Base-by-base conservation (phyloP, 2,888 invertebrate species). In the Machimus atricapillus region DNA sequence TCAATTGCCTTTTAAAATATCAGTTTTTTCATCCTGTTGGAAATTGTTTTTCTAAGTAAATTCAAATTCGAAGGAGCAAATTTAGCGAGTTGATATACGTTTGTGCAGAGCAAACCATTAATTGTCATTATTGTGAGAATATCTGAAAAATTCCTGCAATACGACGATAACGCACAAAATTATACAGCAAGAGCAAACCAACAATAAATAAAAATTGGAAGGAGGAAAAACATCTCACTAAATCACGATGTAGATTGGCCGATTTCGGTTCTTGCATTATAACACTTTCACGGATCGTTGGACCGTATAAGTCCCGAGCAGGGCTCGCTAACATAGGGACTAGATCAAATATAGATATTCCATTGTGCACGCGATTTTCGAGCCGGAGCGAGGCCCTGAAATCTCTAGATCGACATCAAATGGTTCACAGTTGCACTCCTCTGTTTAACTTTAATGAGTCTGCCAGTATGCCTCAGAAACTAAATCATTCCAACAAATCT, bases 241-340 rank as follows among this genome's bases (percentile, higher is more conserved):
- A 86, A 86, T 86, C 86, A 86, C 86, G 86, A 86, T 86, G 86
- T 86, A 86, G 86, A 86, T 86, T 79, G 40, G 46, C 52, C 78
- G 86, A 86, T 86, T 77, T 86, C 40, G 66, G 78, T 79, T 79
- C 77, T 86, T 86, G 77, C 86, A 92, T 91, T 92, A 91, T 92
- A 92, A 92, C 92, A 92, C 92, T 92, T 92, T 92, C 92, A 92
- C 91, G 92, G 91, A 90, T 92, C 92, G 91, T 92, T 92, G 91
- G 90, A 89, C 92, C 91, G 85, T 87, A n/a, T n/a, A 88, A 87
- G 89, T 81, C 74, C 43, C 73, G 43, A 56, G 74, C 74, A 87
- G 81, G 81, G 82, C 81, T 87, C 74, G 76, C 82, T 76, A 87
- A 87, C 82, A 83, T 83, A 82, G 19, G 82, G 87, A 83, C 73